Percentiles rank a stretch among this genome's conserved stretches.
These are phyloP conservation scores for Spodoptera exigua DNA, from an alignment of 2,888 invertebrate species.

Conservation along the genomic window DNA sequence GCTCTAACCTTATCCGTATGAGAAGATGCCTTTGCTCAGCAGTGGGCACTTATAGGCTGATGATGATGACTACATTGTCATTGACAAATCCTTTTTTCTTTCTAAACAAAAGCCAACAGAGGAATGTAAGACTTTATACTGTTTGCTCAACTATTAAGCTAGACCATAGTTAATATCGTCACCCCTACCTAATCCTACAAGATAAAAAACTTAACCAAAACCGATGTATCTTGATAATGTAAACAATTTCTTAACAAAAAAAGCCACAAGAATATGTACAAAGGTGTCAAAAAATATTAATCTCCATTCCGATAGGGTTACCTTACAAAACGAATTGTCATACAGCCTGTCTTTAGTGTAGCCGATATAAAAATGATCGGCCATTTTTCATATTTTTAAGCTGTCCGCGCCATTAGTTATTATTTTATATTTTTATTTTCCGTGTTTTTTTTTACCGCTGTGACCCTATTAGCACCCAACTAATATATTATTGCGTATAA, in stretches of 20 bases:
- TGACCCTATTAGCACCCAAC: constrained; percentile 55
- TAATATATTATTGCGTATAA: constrained; percentile 47
- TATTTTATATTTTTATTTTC: constrained; percentile 54
- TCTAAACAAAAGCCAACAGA: too few relatives aligned
- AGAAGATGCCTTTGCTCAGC: too few relatives aligned
- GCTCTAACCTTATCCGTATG: too few relatives aligned
- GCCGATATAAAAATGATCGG: constrained; percentile 55
- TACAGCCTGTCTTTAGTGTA: constrained; percentile 48
- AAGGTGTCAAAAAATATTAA: constrained; percentile 59
- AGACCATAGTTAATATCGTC: background rate
- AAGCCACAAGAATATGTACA: constrained; percentile 11
- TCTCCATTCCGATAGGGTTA: constrained; percentile 33
- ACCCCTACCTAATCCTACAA: background rate
- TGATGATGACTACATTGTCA: too few relatives aligned
- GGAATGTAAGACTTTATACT: too few relatives aligned
- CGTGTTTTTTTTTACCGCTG: constrained; percentile 58
- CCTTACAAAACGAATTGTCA: constrained; percentile 56
- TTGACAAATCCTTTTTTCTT: too few relatives aligned
- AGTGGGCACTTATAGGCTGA: too few relatives aligned
- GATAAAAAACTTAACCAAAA: background rate
- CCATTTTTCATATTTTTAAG: constrained; percentile 55
- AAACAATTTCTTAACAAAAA: constrained; percentile 38
- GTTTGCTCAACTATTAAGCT: too few relatives aligned
- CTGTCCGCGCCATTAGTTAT: constrained; percentile 59
- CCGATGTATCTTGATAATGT: constrained; percentile 16